Evolutionary conservation across 2,113 vertebrate species (phyloP).

Genomic region (Butastur rufipennis): DNA sequence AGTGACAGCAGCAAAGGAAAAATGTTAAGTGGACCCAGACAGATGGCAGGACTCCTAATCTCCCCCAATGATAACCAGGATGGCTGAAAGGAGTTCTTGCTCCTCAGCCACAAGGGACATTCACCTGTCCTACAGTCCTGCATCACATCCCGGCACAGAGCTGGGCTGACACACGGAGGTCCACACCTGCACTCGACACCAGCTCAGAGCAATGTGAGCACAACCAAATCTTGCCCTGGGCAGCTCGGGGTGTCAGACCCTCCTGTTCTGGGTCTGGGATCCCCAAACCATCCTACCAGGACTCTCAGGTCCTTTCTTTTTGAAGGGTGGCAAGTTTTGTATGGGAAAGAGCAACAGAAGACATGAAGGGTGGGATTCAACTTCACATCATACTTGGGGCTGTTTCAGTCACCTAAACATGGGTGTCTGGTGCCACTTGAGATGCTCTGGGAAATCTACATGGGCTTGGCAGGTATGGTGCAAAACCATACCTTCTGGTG

Average conservation of each 20-base stretch:
- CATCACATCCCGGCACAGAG: neutral
- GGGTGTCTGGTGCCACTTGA: neutral
- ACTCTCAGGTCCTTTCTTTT: neutral
- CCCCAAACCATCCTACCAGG: neutral
- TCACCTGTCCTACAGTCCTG: neutral
- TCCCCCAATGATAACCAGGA: neutral
- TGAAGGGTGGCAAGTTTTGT: neutral
- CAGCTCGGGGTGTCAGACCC: neutral
- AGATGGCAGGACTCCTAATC: neutral
- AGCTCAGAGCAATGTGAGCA: neutral
- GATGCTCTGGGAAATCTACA: neutral
- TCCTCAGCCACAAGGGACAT: neutral
- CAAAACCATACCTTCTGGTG: neutral
- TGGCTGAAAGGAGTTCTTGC: neutral
- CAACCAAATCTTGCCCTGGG: neutral
- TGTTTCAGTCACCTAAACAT: neutral
- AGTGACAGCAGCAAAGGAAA: neutral
- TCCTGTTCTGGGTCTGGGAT: neutral
- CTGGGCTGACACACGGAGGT: neutral
- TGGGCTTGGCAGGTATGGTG: neutral
- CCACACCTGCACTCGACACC: accelerated
- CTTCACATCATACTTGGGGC: neutral
- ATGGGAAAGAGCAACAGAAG: neutral
- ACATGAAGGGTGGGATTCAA: neutral
- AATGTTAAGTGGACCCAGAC: neutral